Conservation (phyloP, 2,113 vertebrate genomes). For the Mohoua ochrocephala region DNA sequence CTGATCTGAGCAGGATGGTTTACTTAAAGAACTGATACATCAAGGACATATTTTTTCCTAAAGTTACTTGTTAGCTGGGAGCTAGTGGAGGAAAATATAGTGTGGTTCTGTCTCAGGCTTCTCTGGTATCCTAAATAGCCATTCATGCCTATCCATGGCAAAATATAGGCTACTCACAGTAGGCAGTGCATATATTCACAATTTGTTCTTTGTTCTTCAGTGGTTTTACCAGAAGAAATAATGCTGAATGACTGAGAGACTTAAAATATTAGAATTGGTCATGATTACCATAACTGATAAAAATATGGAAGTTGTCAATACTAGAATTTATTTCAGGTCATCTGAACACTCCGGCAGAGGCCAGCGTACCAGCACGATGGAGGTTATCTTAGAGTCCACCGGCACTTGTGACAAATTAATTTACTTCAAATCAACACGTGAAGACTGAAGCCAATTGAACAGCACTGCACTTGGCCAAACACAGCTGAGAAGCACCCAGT, state of each 20-base stretch:
- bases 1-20: not conserved
- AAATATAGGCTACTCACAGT: not conserved
- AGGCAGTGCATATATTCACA: not conserved
- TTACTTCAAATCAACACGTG: not conserved
- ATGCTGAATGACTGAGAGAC: not conserved
- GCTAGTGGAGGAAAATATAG: not conserved
- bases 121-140: not conserved
- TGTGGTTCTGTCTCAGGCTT: not conserved
- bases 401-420: not conserved
- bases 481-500: not conserved
- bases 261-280: not conserved
- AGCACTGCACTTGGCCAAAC: not conserved
- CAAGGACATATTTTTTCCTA: not conserved
- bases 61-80: not conserved
- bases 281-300: not conserved
- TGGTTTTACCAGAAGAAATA: not conserved
- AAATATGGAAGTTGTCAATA: not conserved
- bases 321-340: not conserved
- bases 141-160: not conserved
- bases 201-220: not conserved
- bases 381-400: not conserved
- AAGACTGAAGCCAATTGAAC: not conserved
- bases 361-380: not conserved
- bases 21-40: not conserved
- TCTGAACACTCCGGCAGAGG: not conserved